Evolutionary conservation across 2,888 invertebrate species (phyloP).

Genomic region (Melanostoma mellinum): DNA sequence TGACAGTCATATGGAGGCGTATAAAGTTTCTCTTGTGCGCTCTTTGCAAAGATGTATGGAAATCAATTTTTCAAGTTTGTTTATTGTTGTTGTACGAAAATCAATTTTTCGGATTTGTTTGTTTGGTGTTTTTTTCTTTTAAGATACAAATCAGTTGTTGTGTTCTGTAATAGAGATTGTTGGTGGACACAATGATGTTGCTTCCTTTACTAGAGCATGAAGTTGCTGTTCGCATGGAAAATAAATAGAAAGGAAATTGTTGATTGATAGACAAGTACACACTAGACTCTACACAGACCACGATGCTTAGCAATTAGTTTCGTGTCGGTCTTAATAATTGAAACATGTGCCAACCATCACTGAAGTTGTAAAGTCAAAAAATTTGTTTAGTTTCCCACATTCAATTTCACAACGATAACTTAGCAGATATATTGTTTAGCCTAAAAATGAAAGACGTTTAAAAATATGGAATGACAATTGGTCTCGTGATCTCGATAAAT

Average conservation of each 20-base stretch:
- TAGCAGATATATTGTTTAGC: too few relatives aligned
- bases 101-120: too few relatives aligned
- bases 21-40: conserved; percentile 21
- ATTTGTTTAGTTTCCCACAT: too few relatives aligned
- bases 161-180: conserved; percentile 24
- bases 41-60: conserved; percentile 40
- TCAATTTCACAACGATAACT: too few relatives aligned
- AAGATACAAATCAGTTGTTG: conserved; percentile 34
- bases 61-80: conserved; percentile 26
- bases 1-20: conserved; percentile 43
- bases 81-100: conserved; percentile 11
- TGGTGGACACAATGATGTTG: conserved; percentile 19
- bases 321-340: too few relatives aligned
- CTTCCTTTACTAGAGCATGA: conserved; percentile 18
- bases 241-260: conserved; percentile 43
- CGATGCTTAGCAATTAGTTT: conserved; percentile 1
- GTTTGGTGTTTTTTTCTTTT: neutral
- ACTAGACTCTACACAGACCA: neutral
- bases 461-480: too few relatives aligned
- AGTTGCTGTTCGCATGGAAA: conserved; percentile 46
- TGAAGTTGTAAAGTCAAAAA: too few relatives aligned
- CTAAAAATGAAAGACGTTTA: too few relatives aligned
- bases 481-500: too few relatives aligned
- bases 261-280: conserved; percentile 49
- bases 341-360: too few relatives aligned